Evolutionary conservation across 2,113 vertebrate species (phyloP).

Genomic region (Pseudois nayaur): DNA sequence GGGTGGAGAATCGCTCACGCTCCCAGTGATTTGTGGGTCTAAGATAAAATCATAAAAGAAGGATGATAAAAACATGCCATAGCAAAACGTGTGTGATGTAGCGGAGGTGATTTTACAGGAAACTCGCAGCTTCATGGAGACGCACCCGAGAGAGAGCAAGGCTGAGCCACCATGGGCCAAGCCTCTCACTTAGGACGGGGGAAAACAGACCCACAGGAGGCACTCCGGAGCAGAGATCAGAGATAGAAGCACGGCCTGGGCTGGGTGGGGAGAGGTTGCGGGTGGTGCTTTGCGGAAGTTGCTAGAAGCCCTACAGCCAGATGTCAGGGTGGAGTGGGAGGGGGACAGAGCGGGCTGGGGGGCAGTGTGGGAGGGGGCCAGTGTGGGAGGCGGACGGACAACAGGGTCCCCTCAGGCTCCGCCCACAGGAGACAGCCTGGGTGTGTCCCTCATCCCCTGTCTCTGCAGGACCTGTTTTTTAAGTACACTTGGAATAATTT

Average conservation of each 20-base stretch:
- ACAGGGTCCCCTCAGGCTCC: not conserved
- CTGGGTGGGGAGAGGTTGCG: not conserved
- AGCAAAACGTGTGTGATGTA: not conserved
- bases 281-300: not conserved
- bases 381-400: not conserved
- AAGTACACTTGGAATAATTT: constrained; percentile 99
- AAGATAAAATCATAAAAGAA: not conserved
- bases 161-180: not conserved
- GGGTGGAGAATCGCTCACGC: too few species aligned
- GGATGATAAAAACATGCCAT: not conserved
- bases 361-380: not conserved
- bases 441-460: not conserved
- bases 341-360: not conserved
- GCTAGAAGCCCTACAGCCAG: not conserved
- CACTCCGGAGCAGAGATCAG: not conserved
- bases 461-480: constrained; percentile 94
- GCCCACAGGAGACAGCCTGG: not conserved
- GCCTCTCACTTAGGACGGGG: not conserved
- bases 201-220: not conserved
- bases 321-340: not conserved
- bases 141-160: not conserved
- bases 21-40: not conserved
- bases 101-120: not conserved
- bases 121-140: not conserved
- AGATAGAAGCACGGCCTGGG: not conserved